These are phyloP conservation scores for Oncorhynchus mykiss DNA, from an alignment of 2,113 vertebrate species.

Conservation along the genomic window DNA sequence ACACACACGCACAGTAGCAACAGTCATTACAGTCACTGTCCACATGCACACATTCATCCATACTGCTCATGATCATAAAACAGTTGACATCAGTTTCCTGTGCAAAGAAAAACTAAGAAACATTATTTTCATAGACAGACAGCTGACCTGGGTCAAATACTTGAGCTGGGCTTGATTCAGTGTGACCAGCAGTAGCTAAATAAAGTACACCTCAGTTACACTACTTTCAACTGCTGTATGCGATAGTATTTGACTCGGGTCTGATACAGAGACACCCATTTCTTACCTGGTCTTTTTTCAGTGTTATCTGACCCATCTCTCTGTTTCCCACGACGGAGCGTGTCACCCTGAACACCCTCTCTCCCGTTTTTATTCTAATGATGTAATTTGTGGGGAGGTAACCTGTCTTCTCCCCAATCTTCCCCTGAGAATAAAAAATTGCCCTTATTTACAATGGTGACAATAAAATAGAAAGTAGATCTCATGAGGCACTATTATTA, in stretches of 20 bases:
- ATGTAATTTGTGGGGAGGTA: conserved; percentile 94
- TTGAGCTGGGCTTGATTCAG: no score
- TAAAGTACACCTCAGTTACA: not conserved
- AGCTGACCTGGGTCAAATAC: no score
- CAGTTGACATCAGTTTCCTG: no score
- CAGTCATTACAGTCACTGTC: no score
- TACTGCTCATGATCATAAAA: no score
- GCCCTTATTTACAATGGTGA: not conserved
- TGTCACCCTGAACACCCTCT: conserved; percentile 86
- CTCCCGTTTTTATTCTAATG: conserved; percentile 88
- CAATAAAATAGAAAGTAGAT: not conserved
- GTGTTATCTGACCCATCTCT: conserved; percentile 94
- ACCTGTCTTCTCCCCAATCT: conserved; percentile 89
- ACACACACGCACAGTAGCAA: no score
- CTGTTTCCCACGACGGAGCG: conserved; percentile 93
- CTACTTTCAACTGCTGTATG: not conserved
- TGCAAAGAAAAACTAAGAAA: no score
- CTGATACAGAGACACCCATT: not conserved
- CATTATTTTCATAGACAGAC: not conserved
- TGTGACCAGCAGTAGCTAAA: no score
- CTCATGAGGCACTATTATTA: no score
- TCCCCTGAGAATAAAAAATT: conserved; percentile 74
- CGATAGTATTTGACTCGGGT: not conserved
- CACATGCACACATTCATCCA: no score
- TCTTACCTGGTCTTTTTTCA: conserved; percentile 93